Conservation (phyloP, 2,113 vertebrate species). For the Budorcas taxicolor region DNA sequence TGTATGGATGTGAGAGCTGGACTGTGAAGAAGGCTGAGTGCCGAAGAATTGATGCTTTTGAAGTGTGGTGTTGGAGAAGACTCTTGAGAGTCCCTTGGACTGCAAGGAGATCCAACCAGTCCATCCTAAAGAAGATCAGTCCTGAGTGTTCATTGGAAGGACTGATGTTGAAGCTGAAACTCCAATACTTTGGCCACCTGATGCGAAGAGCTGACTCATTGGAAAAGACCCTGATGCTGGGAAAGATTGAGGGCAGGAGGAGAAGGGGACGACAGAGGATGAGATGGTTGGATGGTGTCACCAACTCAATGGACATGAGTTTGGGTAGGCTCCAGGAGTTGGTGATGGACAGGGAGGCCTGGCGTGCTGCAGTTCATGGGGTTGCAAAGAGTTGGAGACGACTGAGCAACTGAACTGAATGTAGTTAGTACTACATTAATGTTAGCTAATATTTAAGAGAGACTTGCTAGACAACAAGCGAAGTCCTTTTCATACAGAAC, state of each 20-base stretch:
- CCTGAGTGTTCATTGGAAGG: not conserved
- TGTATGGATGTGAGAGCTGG: not conserved
- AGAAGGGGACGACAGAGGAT: not conserved
- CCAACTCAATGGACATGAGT: not conserved
- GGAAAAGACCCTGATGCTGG: not conserved
- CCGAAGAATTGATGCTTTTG: not conserved
- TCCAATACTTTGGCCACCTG: not conserved
- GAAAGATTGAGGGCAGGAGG: not conserved
- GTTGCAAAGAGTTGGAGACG: accelerated
- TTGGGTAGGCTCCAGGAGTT: not conserved
- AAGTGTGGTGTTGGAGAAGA: not conserved
- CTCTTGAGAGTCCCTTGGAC: not conserved
- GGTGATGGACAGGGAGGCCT: not conserved
- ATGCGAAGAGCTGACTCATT: not conserved
- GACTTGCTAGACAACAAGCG: not conserved
- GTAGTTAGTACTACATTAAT: not conserved
- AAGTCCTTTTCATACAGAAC: not conserved
- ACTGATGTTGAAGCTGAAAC: not conserved
- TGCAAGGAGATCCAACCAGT: not conserved
- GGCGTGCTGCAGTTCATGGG: not conserved
- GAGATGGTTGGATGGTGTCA: not conserved
- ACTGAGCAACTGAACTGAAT: not conserved
- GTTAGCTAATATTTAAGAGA: not conserved
- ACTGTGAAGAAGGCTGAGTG: not conserved
- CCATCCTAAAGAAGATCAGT: not conserved